Evolutionary conservation across 2,113 vertebrate species (phyloP).

Genomic region (Todiramphus saurophagus): DNA sequence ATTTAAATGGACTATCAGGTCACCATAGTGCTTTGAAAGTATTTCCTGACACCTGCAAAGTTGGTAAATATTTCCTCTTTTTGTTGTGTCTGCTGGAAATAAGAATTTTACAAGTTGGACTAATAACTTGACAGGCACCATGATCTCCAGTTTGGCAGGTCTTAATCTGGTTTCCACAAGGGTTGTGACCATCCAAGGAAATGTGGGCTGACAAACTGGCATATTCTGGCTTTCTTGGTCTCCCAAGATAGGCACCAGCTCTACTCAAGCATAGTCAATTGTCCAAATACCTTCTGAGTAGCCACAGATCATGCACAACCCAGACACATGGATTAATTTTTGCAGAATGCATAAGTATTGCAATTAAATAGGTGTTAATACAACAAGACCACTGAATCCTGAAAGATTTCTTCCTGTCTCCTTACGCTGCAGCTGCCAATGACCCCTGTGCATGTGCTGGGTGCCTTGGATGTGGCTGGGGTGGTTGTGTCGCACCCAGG

Average conservation of each 20-base stretch:
- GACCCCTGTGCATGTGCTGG: not conserved
- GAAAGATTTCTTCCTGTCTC: not conserved
- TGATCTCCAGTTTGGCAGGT: not conserved
- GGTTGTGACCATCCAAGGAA: not conserved
- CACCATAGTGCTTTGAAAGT: constrained; percentile 56
- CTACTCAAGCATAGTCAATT: not conserved
- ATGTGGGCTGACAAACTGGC: not conserved
- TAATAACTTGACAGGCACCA: constrained; percentile 68
- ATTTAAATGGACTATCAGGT: constrained; percentile 36
- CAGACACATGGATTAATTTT: fast-evolving
- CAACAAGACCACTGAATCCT: not conserved
- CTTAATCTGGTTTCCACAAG: constrained; percentile 37
- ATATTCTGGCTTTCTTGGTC: not conserved
- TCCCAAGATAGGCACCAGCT: not conserved
- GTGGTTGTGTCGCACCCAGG: fast-evolving
- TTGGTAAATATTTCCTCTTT: constrained; percentile 93
- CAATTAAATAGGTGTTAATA: not conserved
- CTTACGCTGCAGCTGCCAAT: not conserved
- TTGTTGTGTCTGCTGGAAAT: constrained; percentile 91
- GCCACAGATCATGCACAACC: not conserved
- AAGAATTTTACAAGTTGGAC: constrained; percentile 82
- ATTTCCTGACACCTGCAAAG: constrained; percentile 97
- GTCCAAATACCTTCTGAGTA: not conserved
- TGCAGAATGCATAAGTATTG: not conserved
- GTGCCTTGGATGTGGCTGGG: fast-evolving